Evolutionary conservation across 2,888 invertebrate genomes (phyloP), one percentile per base, ranked within the genome.

Genomic region (Trachelus tabidus): DNA sequence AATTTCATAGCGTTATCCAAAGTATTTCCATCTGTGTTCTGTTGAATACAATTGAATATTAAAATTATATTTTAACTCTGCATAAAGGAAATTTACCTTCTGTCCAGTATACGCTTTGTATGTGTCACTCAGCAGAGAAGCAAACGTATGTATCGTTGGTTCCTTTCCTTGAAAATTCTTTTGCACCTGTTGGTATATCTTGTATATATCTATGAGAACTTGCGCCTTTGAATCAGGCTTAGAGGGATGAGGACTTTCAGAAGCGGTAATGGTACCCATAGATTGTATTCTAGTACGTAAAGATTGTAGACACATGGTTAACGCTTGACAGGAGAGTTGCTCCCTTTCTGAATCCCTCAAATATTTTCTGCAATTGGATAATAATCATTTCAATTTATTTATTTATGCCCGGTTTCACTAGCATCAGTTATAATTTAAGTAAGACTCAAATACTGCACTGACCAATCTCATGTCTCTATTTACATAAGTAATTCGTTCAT

Each of bases 271-370:
- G 11, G 88, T 88, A 9, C 90, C 85, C 79, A 92, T 86, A 73
- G 91, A 89, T 69, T 94, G 94, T 33, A 95, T 92, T 86, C 94
- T 94, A 6, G 94, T 94, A 81, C 95, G 93, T 81, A 96, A 91
- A 68, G 95, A 95, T 88, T 96, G 95, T 12, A 95, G 93, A 84
- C 96, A 95, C 81, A 96, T 93, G 0, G 95, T 94, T 81, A 96
- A 93, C 0, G 98, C 97, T 92, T 96, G 96, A 78, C 96, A 95
- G 0, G 96, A 95, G 78, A 97, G 93, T 86, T 96, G 95, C 85
- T 96, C 95, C 78, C 98, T 94, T 90, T 98, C 98, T 1, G 94
- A 94, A 89, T 98, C 97, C 68, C 96, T 94, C 79, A 98, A 93
- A 90, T 98, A 98, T 87, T 95, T 95, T 87, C 95, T 95, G 87